These are phyloP conservation scores for Nemapogon koenigi DNA, from an alignment of 2,888 invertebrate genomes.

Conservation along the genomic window DNA sequence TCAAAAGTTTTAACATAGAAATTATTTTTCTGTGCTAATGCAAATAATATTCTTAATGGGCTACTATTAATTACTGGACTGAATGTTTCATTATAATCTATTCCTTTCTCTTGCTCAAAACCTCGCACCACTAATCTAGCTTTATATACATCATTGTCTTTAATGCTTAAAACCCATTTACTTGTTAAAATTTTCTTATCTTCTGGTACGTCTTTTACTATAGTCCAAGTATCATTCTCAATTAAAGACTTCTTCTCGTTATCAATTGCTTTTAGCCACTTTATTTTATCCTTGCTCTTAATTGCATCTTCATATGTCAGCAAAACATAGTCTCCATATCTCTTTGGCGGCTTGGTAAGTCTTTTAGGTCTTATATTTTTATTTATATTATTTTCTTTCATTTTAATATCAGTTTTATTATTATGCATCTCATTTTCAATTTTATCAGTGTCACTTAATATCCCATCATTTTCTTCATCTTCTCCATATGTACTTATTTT, in stretches of 20 bases:
- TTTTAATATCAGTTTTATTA: conserved; percentile 9
- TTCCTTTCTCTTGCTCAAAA: background rate
- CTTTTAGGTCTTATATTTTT: background rate
- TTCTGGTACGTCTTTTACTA: conserved; percentile 21
- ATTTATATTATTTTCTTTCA: background rate
- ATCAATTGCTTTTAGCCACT: conserved; percentile 24
- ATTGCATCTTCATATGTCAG: conserved; percentile 20
- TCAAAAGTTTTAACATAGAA: too few species aligned
- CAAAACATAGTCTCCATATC: background rate
- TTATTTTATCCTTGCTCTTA: conserved; percentile 17
- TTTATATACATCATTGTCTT: conserved; percentile 18
- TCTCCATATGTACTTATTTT: conserved; percentile 12
- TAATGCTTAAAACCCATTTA: conserved; percentile 24
- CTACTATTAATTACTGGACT: background rate
- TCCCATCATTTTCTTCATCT: conserved; percentile 14
- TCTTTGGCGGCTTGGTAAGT: background rate
- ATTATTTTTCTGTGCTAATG: too few species aligned
- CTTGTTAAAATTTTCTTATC: conserved; percentile 23
- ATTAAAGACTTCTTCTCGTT: conserved; percentile 22
- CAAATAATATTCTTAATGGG: too few species aligned
- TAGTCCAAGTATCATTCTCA: conserved; percentile 25
- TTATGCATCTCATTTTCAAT: conserved; percentile 9
- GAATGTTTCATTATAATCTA: conserved; percentile 1
- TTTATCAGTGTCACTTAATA: background rate
- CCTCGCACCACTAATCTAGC: conserved; percentile 3